Percentiles rank a stretch among this genome's conserved stretches.
Evolutionary conservation across 2,888 invertebrate species (phyloP).

Genomic region (Candidula unifasciata): DNA sequence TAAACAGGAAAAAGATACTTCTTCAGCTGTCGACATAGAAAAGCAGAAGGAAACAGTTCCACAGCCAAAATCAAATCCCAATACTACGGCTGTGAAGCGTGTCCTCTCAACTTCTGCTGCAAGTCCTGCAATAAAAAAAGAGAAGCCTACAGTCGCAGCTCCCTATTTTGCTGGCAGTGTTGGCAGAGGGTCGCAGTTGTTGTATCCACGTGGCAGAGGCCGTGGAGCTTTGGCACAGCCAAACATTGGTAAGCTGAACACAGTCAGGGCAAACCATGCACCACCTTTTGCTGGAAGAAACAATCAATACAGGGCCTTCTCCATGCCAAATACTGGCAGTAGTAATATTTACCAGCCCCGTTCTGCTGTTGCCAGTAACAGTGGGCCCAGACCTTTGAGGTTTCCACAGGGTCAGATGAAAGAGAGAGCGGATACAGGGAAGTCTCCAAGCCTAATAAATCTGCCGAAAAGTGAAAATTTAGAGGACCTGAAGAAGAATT

Average conservation of each 20-base stretch:
- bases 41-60: neutral
- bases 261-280: neutral
- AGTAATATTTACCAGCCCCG: neutral
- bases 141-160: neutral
- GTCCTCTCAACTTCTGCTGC: neutral
- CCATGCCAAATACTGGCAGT: neutral
- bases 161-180: neutral
- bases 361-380: neutral
- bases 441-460: neutral
- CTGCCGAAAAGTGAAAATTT: conserved; percentile 19
- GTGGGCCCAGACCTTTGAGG: neutral
- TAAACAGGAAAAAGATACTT: neutral
- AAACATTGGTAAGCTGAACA: neutral
- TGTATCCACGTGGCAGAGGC: no score
- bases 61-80: no score
- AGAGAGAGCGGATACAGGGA: neutral
- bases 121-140: neutral
- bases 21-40: neutral
- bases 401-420: neutral
- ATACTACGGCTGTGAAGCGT: neutral
- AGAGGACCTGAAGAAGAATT: conserved; percentile 31
- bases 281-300: neutral
- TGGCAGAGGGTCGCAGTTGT: neutral
- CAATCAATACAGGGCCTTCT: neutral
- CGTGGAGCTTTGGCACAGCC: neutral